Evolutionary conservation across 2,888 invertebrate genomes (phyloP), one percentile per base, ranked within the genome.

Genomic region (Deroplatys truncata): DNA sequence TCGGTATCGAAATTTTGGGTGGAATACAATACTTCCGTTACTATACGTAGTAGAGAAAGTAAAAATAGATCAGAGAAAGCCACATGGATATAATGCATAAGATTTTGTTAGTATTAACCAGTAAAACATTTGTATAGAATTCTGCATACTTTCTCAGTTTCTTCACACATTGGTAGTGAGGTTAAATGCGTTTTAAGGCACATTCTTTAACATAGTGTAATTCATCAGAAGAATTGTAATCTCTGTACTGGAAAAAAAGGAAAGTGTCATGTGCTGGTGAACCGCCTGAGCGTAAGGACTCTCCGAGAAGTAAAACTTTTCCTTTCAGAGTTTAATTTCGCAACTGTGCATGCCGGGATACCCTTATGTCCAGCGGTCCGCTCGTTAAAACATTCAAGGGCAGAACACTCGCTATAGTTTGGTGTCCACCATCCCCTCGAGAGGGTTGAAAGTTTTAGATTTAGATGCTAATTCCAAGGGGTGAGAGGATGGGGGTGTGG

Each of bases 391-490:
- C 56, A 72, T 20, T 72, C 56, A 72, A 72, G 56, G 56, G 56
- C 56, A 72, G 20, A 25, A 25, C 56, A 72, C 56, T 56, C 49
- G 49, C 49, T 49, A 49, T 49, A 49, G 49, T 49, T 56, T 56
- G 56, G 56, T 72, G 56, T 72, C 86, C 86, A 86, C 85, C 85
- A 43, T 16, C 35, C 85, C 43, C 28, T 56, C 56, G 56, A 49
- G 35, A 25, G 85, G 28, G 35, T 31, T 43, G 43, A 72, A 35
- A 87, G 82, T 87, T 87, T 87, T 87, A 87, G 87, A 87, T 87
- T 87, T 87, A 87, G 87, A 87, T 87, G 87, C 87, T 87, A 87
- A 87, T 87, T 87, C 83, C 56, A 20, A 20, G 56, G 56, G 56
- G 87, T 28, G 31, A 82, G 82, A n/a, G 82, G 28, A 3, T 1